Conservation (phyloP, 2,113 vertebrate genomes). For the Prionailurus viverrinus region DNA sequence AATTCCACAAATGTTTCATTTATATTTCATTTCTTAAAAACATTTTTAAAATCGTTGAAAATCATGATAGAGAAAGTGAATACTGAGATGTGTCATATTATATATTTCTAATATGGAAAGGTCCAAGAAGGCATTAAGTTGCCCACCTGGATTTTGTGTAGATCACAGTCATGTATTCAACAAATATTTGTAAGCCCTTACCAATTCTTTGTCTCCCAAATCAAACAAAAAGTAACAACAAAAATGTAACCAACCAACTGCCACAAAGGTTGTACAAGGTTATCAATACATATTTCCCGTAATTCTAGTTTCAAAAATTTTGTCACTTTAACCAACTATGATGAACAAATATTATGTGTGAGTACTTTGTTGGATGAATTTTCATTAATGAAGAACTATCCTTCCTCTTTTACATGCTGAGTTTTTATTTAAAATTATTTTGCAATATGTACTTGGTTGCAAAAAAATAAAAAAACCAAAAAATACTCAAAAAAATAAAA, state of each 20-base stretch:
- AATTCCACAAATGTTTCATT: not conserved
- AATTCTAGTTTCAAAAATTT: not conserved
- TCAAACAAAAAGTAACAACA: not conserved
- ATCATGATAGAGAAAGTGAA: not conserved
- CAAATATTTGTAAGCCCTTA: not conserved
- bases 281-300: not conserved
- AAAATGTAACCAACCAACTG: not conserved
- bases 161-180: not conserved
- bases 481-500: not conserved
- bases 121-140: not conserved
- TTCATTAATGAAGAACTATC: not conserved
- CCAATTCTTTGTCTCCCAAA: not conserved
- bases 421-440: slow-evolving; percentile 7
- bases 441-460: not conserved
- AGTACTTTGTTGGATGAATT: not conserved
- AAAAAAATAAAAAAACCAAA: not conserved
- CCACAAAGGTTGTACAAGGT: not conserved
- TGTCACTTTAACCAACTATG: not conserved
- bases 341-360: not conserved
- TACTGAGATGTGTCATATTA: not conserved
- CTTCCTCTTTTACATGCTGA: not conserved
- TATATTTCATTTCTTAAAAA: not conserved
- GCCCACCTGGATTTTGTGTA: not conserved
- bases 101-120: not conserved
- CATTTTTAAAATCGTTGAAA: not conserved